Percentiles rank a stretch among this genome's conserved stretches.
Evolutionary conservation across 2,888 invertebrate genomes (phyloP).

Genomic region (Euplexia lucipara): DNA sequence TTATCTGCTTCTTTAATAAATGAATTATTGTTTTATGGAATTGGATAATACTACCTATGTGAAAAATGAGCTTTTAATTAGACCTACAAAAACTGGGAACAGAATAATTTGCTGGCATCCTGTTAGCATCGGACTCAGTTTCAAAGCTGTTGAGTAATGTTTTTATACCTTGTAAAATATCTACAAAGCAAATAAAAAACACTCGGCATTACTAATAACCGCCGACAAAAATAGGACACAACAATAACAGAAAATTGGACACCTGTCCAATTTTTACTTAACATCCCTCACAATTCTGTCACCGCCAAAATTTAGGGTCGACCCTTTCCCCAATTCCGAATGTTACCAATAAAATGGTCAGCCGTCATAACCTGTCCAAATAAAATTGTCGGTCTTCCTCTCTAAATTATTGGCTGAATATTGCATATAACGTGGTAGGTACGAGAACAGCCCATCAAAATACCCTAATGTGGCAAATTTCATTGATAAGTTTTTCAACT

Average conservation of each 20-base stretch:
- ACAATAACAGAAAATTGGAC: constrained; percentile 26
- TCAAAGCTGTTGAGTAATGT: neutral
- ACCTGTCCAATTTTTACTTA: constrained; percentile 36
- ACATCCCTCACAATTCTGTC: constrained; percentile 26
- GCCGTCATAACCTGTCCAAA: constrained; percentile 3
- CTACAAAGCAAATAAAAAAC: neutral
- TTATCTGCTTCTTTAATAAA: neutral
- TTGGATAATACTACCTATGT: neutral
- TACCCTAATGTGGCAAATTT: no score
- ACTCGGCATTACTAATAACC: neutral
- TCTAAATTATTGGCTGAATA: constrained; percentile 28
- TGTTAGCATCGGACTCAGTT: constrained; percentile 18
- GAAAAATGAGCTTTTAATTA: neutral
- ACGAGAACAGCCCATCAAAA: no score
- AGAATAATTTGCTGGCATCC: neutral
- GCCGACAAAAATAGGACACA: neutral
- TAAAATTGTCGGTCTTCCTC: constrained; percentile 15
- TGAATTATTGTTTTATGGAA: neutral
- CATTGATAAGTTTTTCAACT: no score
- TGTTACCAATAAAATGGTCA: constrained; percentile 13
- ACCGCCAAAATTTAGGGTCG: constrained; percentile 18
- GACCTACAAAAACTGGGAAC: neutral
- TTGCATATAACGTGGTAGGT: constrained; percentile 2
- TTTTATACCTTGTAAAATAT: neutral
- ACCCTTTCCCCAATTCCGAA: constrained; percentile 23